A percentile compares a stretch with the other conserved stretches of the same genome.
phyloP scores from a whole-genome alignment of 2,888 invertebrate genomes.

The Stictocephala bisonia region DNA sequence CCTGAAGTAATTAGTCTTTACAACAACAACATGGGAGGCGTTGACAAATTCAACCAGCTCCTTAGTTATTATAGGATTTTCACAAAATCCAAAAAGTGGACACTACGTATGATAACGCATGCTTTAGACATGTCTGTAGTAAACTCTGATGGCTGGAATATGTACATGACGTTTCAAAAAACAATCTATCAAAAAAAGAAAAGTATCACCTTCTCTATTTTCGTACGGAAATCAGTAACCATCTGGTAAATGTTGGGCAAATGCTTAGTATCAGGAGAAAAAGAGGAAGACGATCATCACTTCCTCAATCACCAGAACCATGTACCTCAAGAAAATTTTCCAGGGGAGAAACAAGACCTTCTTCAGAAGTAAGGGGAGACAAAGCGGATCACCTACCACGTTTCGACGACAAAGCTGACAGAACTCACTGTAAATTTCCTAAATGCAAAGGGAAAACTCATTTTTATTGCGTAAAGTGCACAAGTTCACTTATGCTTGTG shows the following conservation, averaged over 20 bases:
- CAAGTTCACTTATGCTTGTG: conserved; percentile 26
- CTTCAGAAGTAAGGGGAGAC: background rate
- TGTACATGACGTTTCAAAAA: background rate
- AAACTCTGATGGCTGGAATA: conserved; percentile 46
- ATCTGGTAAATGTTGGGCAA: conserved; percentile 29
- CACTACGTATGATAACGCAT: conserved; percentile 46
- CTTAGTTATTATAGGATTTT: conserved; percentile 19
- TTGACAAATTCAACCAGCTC: conserved; percentile 27
- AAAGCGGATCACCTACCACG: conserved; percentile 7
- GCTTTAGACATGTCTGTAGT: conserved; percentile 44
- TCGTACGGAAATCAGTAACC: conserved; percentile 32
- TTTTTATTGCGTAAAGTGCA: conserved; percentile 21
- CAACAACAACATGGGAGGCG: conserved; percentile 27
- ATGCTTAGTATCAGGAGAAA: background rate
- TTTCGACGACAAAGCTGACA: conserved; percentile 27
- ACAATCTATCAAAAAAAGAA: conserved; percentile 11
- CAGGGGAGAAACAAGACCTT: background rate
- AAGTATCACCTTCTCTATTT: conserved; percentile 40
- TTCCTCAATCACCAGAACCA: background rate
- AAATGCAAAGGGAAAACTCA: conserved; percentile 36
- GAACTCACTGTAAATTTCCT: conserved; percentile 14
- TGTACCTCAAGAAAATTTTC: background rate
- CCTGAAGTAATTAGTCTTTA: conserved; percentile 27
- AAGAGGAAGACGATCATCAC: conserved; percentile 10
- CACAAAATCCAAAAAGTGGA: conserved; percentile 43